phyloP scores from a whole-genome alignment of 2,113 vertebrate genomes.

The Nematolebias whitei region DNA sequence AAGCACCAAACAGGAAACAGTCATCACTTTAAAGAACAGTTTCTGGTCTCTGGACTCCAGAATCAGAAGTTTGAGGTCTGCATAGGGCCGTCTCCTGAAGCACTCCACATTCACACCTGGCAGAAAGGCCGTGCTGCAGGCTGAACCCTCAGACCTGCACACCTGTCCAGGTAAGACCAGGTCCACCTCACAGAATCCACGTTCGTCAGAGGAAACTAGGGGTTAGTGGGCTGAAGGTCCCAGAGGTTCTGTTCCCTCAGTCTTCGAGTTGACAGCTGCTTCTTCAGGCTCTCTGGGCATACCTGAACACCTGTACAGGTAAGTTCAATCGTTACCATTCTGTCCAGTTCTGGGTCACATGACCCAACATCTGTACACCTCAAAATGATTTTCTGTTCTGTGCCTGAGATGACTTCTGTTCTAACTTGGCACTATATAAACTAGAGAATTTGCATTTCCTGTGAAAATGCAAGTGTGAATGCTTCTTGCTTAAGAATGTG shows the following conservation, averaged over 20 bases:
- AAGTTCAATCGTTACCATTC: background rate
- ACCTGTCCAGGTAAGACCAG: constrained; percentile 5
- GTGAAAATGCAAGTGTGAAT: too few species aligned
- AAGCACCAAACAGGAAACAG: constrained; percentile 1
- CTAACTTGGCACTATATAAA: too few species aligned
- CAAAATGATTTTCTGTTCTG: too few species aligned
- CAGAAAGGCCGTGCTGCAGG: background rate
- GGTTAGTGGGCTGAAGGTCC: constrained; percentile 30
- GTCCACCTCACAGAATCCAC: background rate
- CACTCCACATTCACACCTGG: background rate
- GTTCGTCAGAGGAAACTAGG: background rate
- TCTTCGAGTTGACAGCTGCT: constrained; percentile 14
- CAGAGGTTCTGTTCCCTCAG: background rate
- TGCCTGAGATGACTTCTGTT: background rate
- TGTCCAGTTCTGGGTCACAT: background rate
- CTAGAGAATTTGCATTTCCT: too few species aligned
- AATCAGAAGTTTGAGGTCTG: too few species aligned
- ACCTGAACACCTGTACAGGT: constrained; percentile 48
- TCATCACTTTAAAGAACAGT: background rate
- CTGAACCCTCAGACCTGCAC: constrained; percentile 25
- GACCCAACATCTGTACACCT: background rate
- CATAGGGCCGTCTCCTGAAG: background rate
- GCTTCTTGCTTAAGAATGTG: too few species aligned
- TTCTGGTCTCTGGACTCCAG: too few species aligned
- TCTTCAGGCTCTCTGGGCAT: constrained; percentile 7